Evolutionary conservation across 2,888 invertebrate species (phyloP), one percentile per base, ranked within the genome.

Genomic region (Bedellia somnulentella): DNA sequence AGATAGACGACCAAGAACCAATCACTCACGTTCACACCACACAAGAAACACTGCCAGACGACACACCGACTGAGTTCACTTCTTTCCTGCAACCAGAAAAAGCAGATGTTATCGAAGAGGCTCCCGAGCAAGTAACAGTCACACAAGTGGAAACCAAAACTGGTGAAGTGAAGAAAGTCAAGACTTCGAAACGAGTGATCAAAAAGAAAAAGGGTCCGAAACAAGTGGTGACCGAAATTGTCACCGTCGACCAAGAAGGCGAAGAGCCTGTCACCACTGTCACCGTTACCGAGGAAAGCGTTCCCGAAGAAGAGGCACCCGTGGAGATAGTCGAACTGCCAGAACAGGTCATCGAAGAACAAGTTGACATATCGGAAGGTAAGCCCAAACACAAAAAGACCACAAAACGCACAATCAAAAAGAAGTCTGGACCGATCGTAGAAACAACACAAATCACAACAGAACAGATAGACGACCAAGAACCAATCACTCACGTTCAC

Each of bases 1-100:
- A 68, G 42, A 68, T 75, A 46, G 58, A 63, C 34, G 59, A 64
- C 22, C 64, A 54, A 39, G 42, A 62, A 51, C 47, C 71, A 43
- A 41, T 64, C 46, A 49, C 57, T 34, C 37, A 57, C 3, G 54
- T 66, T 37, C 43, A 56, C 25, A 49, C 54, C 16, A 41, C 57
- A 39, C 58, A 58, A 31, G 39, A 54, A 36, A n/a, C n/a, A n/a
- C 39, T 54, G 33, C 37, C 41, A 44, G 45, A 52, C 4, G 49
- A 52, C 16, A 39, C 45, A 16, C 28, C 32, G 8, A 37, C 41
- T 33, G 43, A 42, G 10, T 31, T 48, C 2, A 27, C 33, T 6
- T 32, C 34, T 4, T 15, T 14, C 27, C 21, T 27, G 1, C 32
- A 21, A 31, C 32, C 31, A 5, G 35, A 45, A 35, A 49, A 36